Evolutionary conservation across 1,140 invertebrate species (phyloP).

Genomic region (Leptinotarsa texana): DNA sequence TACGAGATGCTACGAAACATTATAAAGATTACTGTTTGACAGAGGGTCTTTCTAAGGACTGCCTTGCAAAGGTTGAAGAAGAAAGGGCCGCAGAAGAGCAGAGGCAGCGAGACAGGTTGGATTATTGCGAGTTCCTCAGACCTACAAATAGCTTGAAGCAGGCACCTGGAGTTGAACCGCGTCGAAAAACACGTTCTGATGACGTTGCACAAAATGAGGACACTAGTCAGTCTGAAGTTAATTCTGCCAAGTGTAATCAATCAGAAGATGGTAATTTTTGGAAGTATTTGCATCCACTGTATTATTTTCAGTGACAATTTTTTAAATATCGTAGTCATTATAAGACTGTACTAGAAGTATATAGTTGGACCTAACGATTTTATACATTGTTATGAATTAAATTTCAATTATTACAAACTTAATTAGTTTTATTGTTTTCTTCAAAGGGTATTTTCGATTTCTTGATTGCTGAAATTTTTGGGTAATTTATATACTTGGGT

Average conservation of each 20-base stretch:
- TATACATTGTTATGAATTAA: not conserved
- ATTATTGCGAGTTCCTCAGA: not conserved
- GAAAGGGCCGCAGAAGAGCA: constrained; percentile 24
- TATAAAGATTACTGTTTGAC: constrained; percentile 49
- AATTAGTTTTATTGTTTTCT: too few species aligned
- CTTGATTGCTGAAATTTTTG: too few species aligned
- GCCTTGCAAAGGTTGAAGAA: constrained; percentile 27
- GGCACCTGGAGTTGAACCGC: not conserved
- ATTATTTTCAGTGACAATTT: constrained; percentile 45
- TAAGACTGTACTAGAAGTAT: not conserved
- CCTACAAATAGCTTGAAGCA: not conserved
- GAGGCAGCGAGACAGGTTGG: constrained; percentile 22
- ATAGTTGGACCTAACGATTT: not conserved
- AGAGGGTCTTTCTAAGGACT: constrained; percentile 36
- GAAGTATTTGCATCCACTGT: constrained; percentile 50
- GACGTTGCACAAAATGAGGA: constrained; percentile 20
- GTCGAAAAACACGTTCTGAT: not conserved
- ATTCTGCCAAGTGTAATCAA: not conserved
- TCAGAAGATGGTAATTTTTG: constrained; percentile 40
- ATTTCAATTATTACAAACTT: not conserved
- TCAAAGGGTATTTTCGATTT: too few species aligned
- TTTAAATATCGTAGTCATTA: not conserved
- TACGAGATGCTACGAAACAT: constrained; percentile 50
- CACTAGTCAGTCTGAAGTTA: constrained; percentile 14
- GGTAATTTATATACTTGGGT: too few species aligned